Base-by-base conservation (phyloP, 35 echinoderm and acorn worm species). In the Patiria miniata region DNA sequence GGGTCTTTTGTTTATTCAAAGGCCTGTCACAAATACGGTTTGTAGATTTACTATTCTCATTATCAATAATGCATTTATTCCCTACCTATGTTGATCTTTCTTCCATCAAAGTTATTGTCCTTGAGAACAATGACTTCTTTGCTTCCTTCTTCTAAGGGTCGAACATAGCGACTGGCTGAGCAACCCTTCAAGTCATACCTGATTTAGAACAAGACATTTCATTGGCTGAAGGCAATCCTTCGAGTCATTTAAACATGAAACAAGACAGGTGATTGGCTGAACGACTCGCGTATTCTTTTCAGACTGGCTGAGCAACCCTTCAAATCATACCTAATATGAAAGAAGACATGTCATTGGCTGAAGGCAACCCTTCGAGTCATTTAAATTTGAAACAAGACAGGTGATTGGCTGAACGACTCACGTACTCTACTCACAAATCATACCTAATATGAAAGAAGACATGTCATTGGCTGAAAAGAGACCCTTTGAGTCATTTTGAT, bases 111-210 rank as follows among this genome's bases (percentile, higher is more conserved):
- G 77, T 91, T 91, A 44, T 52, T 83, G 47, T 91, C 90, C 51
- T 91, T 91, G 15, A 91, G 77, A 1, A 91, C 83, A 21, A 77
- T 80, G 2, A 91, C 77, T 9, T 60, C 36, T n/a, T 86, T 29
- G 58, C 83, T 91, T 6, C 39, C 90, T 68, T 86, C 77, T 37
- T 77, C 40, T 52, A 86, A 73, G 42, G 83, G 90, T 40, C 44
- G 40, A 7, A 65, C 83, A 56, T 91, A 91, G 12, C 90, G 68
- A 36, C 37, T 80, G 51, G 84, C 77, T 1, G 56, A 37, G 61
- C 90, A 91, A 1, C 83, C 90, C 61, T 91, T 91, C 65, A 91
- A 59, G 77, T 91, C 90, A 82, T 86, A 91, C 65, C 89, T 91
- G 65, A 2, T 51, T 9, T 57, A 14, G 21, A n/a, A 21, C 52